Base-by-base conservation (phyloP, 2,888 invertebrate species). In the Lepidocyrtinus sp. region DNA sequence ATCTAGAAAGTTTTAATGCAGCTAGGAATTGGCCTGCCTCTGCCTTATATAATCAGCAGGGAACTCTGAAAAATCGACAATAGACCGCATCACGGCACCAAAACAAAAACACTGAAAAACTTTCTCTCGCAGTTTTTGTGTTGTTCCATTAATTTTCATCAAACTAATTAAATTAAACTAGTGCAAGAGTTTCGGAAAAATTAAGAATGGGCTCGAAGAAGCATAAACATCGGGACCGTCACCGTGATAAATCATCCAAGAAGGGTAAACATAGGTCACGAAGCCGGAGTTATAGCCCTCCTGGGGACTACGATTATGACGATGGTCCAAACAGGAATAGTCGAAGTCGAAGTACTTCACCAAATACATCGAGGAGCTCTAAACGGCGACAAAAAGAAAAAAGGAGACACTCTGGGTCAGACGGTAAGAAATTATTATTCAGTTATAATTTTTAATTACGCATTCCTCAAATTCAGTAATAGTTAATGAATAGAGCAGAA, bases 151-250 rank as follows among this genome's bases (percentile, higher is more conserved):
- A n/a, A n/a, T n/a, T n/a, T n/a, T n/a, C n/a, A n/a, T n/a, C n/a
- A n/a, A n/a, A n/a, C n/a, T n/a, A n/a, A n/a, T n/a, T n/a, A n/a
- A n/a, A n/a, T n/a, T n/a, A n/a, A n/a, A n/a, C n/a, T n/a, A n/a
- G n/a, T n/a, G n/a, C n/a, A n/a, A 36, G 19, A 5, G 1, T 3
- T 36, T 27, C 1, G 88, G 88, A 1, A 15, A 63, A 45, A 36
- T 88, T 88, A 82, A 36, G 26, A 79, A 15, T 46, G 85, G 85
- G 86, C 17, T 81, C 83, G 12, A 85, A 85, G 50, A 85, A 86
- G 61, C 82, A 84, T 17, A 89, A 89, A 84, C 89, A 88, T 73
- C 85, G 85, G 15, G 87, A 88, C 63, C 67, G 73, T 17, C 64
- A 36, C n/a, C 50, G 63, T 26, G 36, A 76, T 36, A 25, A 46